Evolutionary conservation across 2,113 vertebrate genomes (phyloP).

Genomic region (Sinosuthora webbiana): DNA sequence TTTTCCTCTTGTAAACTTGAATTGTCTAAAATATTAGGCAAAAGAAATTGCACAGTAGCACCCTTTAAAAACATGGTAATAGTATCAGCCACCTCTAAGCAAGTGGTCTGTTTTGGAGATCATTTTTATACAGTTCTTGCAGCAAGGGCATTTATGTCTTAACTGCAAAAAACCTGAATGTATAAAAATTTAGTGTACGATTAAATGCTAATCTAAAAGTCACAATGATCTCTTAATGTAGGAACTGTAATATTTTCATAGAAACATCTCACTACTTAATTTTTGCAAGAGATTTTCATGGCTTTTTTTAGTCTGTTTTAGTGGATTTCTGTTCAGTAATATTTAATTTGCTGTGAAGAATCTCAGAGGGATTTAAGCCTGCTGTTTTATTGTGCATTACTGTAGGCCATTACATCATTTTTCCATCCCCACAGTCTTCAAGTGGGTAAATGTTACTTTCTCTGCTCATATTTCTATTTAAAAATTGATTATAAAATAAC

Average conservation of each 20-base stretch:
- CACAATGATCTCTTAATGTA: neutral
- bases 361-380: neutral
- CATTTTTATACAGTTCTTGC: neutral
- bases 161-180: neutral
- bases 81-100: neutral
- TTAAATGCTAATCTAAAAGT: neutral
- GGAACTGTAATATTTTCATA: neutral
- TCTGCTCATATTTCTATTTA: neutral
- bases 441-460: neutral
- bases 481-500: neutral
- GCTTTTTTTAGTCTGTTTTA: neutral
- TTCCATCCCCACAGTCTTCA: neutral
- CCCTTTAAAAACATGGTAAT: neutral
- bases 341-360: neutral
- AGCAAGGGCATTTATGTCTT: neutral
- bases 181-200: neutral
- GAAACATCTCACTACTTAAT: neutral
- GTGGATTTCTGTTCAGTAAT: neutral
- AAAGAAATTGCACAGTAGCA: neutral
- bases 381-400: neutral
- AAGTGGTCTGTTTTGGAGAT: neutral
- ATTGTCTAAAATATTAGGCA: neutral
- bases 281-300: neutral
- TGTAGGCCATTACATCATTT: neutral
- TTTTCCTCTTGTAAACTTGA: neutral